Evolutionary conservation across 2,888 invertebrate species (phyloP).

Genomic region (Hirtodrosophila alboralis): DNA sequence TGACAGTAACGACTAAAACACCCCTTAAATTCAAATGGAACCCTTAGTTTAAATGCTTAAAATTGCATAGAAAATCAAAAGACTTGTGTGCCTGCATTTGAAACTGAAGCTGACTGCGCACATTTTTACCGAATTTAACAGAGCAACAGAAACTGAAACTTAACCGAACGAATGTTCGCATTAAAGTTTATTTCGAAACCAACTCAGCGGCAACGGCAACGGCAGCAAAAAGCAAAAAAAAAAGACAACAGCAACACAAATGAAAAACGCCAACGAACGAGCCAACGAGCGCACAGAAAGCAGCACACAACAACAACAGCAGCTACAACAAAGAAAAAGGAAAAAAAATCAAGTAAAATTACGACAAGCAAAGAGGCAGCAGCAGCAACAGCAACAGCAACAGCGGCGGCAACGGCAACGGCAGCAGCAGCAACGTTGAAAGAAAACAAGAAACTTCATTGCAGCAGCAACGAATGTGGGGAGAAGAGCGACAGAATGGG

Average conservation of each 20-base stretch:
- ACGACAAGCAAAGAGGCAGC: constrained; percentile 71
- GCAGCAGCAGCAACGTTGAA: constrained; percentile 49
- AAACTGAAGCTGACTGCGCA: constrained; percentile 71
- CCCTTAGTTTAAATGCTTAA: not conserved
- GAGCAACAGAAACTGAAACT: constrained; percentile 73
- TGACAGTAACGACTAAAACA: too few species aligned
- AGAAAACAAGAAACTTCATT: constrained; percentile 70
- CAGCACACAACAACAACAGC: constrained; percentile 57
- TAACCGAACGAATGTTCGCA: constrained; percentile 68
- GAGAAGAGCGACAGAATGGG: constrained; percentile 18
- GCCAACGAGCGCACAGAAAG: constrained; percentile 60
- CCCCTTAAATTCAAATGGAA: not conserved
- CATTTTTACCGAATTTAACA: constrained; percentile 71
- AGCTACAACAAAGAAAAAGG: constrained; percentile 34
- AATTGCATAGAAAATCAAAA: constrained; percentile 5
- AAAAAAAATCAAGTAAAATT: constrained; percentile 76
- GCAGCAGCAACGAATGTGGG: constrained; percentile 44
- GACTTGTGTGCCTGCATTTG: constrained; percentile 17
- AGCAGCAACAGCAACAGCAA: constrained; percentile 27
- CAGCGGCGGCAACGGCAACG: constrained; percentile 20
- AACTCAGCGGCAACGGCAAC: constrained; percentile 52
- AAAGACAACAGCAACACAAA: constrained; percentile 59
- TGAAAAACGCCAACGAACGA: constrained; percentile 64
- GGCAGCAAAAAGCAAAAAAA: constrained; percentile 37
- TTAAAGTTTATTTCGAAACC: constrained; percentile 80